Evolutionary conservation across 2,888 invertebrate genomes (phyloP).

Genomic region (Aphidius colemani): DNA sequence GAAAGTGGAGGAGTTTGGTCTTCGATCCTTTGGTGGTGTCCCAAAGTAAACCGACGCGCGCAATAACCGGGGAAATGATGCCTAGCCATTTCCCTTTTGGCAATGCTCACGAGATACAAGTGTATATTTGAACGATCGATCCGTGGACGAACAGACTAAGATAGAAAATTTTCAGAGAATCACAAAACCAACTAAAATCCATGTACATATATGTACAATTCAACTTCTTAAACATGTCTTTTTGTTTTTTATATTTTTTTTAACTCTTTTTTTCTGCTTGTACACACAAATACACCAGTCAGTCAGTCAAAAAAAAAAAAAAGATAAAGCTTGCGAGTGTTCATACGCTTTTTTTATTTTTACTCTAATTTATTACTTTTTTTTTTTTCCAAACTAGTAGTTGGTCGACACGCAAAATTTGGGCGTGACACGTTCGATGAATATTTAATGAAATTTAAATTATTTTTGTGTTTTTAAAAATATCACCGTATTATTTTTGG

Average conservation of each 20-base stretch:
- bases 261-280: slow-evolving; percentile 24
- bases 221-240: not conserved
- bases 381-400: slow-evolving; percentile 18
- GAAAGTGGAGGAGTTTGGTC: slow-evolving; percentile 19
- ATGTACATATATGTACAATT: slow-evolving; percentile 3
- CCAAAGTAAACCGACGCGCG: slow-evolving; percentile 26
- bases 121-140: slow-evolving; percentile 21
- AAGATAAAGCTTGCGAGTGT: not conserved
- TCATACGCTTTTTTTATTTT: slow-evolving; percentile 28
- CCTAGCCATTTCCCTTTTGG: slow-evolving; percentile 17
- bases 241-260: slow-evolving; percentile 9
- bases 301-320: too few relatives aligned
- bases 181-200: slow-evolving; percentile 15
- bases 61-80: slow-evolving; percentile 25
- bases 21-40: slow-evolving; percentile 22
- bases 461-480: not conserved
- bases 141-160: slow-evolving; percentile 14
- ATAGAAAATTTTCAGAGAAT: slow-evolving; percentile 17
- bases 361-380: slow-evolving; percentile 22
- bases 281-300: slow-evolving; percentile 23
- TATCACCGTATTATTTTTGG: too few relatives aligned
- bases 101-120: slow-evolving; percentile 3
- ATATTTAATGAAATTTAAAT: slow-evolving; percentile 16
- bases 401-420: slow-evolving; percentile 21
- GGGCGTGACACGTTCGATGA: slow-evolving; percentile 24